Percentiles rank a stretch among this genome's conserved stretches.
phyloP scores from a whole-genome alignment of 2,797 vertebrate species.

The Centroberyx gerrardi region DNA sequence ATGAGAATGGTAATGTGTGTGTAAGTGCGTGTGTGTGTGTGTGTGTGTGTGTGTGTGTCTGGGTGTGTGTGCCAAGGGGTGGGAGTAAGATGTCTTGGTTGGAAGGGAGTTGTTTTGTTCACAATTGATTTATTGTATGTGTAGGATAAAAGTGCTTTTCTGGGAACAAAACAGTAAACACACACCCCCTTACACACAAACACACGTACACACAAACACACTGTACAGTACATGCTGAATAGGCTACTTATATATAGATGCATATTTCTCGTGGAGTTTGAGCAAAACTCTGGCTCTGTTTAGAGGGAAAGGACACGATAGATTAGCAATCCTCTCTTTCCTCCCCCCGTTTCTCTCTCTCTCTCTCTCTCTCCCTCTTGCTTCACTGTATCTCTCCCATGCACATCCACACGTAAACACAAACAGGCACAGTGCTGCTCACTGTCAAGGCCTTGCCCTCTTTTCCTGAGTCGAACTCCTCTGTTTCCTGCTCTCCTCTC shows the following conservation, averaged over 20 bases:
- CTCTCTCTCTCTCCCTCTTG: slow-evolving; percentile 43
- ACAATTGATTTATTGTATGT: slow-evolving; percentile 64
- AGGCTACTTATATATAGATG: slow-evolving; percentile 24
- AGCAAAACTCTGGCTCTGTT: slow-evolving; percentile 15
- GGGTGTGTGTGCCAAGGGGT: slow-evolving; percentile 26
- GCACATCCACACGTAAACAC: slow-evolving; percentile 48
- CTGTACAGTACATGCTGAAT: slow-evolving; percentile 40
- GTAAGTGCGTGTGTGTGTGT: slow-evolving; percentile 50
- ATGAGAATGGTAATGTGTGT: slow-evolving; percentile 60
- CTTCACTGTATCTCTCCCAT: slow-evolving; percentile 29
- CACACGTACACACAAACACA: slow-evolving; percentile 39
- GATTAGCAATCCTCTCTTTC: slow-evolving; percentile 20
- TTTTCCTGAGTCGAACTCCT: slow-evolving; percentile 67
- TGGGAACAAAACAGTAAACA: slow-evolving; percentile 52
- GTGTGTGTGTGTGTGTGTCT: slow-evolving; percentile 27
- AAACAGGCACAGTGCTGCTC: slow-evolving; percentile 48
- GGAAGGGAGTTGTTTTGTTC: slow-evolving; percentile 60
- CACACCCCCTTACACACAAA: not conserved
- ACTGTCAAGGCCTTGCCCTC: slow-evolving; percentile 57
- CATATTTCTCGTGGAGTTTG: slow-evolving; percentile 36
- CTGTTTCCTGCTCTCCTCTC: slow-evolving; percentile 70
- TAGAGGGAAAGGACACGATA: slow-evolving; percentile 21
- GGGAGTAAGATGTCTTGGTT: slow-evolving; percentile 56
- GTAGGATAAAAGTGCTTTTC: slow-evolving; percentile 63
- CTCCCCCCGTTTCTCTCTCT: slow-evolving; percentile 44